Evolutionary conservation across 2,797 vertebrate species (phyloP), one percentile per base, ranked within the genome.

Genomic region (Chromobotia macracanthus): DNA sequence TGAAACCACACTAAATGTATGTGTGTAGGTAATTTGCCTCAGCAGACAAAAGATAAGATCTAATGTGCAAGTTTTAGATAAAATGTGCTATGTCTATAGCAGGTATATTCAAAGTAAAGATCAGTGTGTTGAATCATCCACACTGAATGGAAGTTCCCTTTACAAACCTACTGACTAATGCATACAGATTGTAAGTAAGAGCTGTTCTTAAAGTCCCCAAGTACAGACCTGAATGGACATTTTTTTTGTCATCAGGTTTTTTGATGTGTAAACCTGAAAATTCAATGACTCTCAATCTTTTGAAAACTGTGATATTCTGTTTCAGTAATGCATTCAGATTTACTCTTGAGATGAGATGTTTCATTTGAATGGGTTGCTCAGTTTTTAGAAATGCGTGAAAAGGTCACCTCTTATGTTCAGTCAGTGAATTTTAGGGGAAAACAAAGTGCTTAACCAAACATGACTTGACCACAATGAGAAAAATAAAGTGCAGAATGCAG

Each of bases 91-190:
- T 23, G 25, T 50, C 38, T 31, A 28, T 25, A 53, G 23, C 9
- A 31, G 23, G 21, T 75, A 38, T 58, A 65, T 60, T 55, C 25
- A 58, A 21, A 66, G 48, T 21, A 66, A 18, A 44, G n/a, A 67
- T 23, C 12, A 51, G 28, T 51, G n/a, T 55, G 64, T 72, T 63
- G 16, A 84, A 75, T 80, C 78, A 78, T 46, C 18, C 56, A 38
- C 19, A 23, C 35, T 70, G 38, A 63, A 35, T 64, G 81, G 76
- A 85, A 69, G 31, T 79, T 67, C 81, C 75, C 72, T 67, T 46
- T 21, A 58, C 51, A 44, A 56, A 15, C 21, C 6, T 44, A 64
- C n/a, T 56, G 74, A 66, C 63, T 68, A 13, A 68, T 76, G 51
- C 15, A 58, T 53, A 58, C 9, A 77, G 12, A 48, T 23, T 28